Evolutionary conservation across 1,140 invertebrate species (phyloP), one percentile per base, ranked within the genome.

Genomic region (Papilio xuthus): DNA sequence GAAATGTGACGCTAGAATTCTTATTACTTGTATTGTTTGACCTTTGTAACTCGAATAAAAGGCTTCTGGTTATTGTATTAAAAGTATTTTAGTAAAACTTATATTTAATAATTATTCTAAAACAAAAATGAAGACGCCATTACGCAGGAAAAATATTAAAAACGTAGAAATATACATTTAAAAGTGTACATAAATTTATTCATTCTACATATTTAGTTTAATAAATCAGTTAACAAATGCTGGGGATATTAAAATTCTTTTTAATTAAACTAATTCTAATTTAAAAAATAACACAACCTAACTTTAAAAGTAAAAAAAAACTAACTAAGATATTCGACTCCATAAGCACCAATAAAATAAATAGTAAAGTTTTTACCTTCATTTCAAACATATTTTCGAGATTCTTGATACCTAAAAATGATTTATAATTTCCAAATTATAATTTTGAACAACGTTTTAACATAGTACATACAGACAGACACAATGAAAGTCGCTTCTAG

Each of bases 381-480:
- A 53, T 26, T 60, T 8, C 10, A 60, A 13, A 12, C 23, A 60
- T 20, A 23, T 26, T 60, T 20, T 53, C 50, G 4, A 53, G 50
- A 60, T 13, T 4, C 6, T 18, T 32, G 2, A 41, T 13, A 41
- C 8, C 10, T 23, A 20, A 18, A 70, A 4, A 1, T 67, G 18
- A 41, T 18, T 32, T n/a, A 41, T 26, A 6, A 70, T 32, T 70
- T 41, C 18, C n/a, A n/a, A 70, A 70, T 15, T 70, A 18, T 69
- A 69, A 32, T 18, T 41, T 15, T 70, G 18, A 37, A n/a, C 67
- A 70, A 70, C 15, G 13, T 13, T 44, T 72, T 42, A 44, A 42
- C 41, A n/a, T 72, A 20, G 37, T 71, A 41, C n/a, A 72, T n/a
- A 72, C 70, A 67, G 9, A 26, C 63, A 67, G 26, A 72, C 20